A percentile compares a stretch with the other conserved stretches of the same genome.
Evolutionary conservation across 2,113 vertebrate species (phyloP).

Genomic region (Brachypodius melanocephalos): DNA sequence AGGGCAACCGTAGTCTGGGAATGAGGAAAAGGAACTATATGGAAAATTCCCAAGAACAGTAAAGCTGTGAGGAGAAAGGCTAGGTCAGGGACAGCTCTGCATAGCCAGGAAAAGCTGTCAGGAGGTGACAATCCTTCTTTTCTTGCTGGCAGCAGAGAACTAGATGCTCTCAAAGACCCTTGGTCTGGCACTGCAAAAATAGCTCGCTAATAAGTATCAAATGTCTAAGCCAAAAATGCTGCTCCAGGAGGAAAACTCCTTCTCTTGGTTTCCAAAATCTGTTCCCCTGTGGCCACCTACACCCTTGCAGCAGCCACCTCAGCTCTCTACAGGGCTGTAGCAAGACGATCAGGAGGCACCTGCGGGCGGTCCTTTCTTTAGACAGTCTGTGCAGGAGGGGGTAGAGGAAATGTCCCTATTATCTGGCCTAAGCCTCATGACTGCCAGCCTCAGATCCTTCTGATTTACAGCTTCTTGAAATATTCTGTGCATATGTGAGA

Average conservation of each 20-base stretch:
- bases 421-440: neutral
- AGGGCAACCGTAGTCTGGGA: conserved; percentile 26
- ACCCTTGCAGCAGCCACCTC: neutral
- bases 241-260: neutral
- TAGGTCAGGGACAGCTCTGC: neutral
- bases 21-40: conserved; percentile 12
- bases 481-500: neutral
- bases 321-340: neutral
- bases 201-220: neutral
- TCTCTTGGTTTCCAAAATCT: neutral
- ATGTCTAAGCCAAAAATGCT: neutral
- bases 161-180: neutral
- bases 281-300: neutral
- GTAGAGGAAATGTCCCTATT: neutral
- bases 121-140: conserved; percentile 10
- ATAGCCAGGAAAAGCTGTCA: conserved; percentile 26
- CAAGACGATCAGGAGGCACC: neutral
- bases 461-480: neutral
- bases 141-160: neutral
- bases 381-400: neutral
- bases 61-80: conserved; percentile 16
- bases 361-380: neutral
- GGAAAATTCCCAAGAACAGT: conserved; percentile 58
- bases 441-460: neutral
- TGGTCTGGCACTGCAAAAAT: neutral